These are phyloP conservation scores for Atopsyche davidsoni DNA, from an alignment of 1,140 invertebrate species.

Conservation along the genomic window DNA sequence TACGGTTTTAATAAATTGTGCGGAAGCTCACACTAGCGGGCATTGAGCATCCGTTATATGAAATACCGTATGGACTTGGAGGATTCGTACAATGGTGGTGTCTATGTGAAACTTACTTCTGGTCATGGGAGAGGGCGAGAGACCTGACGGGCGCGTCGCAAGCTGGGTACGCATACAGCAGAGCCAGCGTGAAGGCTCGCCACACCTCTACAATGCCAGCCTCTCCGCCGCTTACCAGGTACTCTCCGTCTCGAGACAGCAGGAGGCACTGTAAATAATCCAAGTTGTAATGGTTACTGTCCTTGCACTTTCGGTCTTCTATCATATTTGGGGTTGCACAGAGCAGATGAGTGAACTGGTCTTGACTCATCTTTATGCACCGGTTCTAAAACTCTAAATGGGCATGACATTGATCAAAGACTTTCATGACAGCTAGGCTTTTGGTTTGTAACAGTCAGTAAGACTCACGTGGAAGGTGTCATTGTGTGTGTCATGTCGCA, in stretches of 20 bases:
- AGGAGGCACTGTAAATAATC: constrained; percentile 73
- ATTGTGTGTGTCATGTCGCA: constrained; percentile 85
- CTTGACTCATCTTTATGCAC: too few relatives aligned
- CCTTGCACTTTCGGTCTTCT: too few relatives aligned
- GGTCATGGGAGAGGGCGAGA: constrained; percentile 91
- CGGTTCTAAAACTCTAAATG: background rate
- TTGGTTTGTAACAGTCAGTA: too few relatives aligned
- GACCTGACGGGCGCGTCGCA: constrained; percentile 91
- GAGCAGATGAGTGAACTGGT: too few relatives aligned
- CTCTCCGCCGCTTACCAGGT: constrained; percentile 93
- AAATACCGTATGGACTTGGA: too few relatives aligned
- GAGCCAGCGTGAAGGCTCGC: constrained; percentile 93
- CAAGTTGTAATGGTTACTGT: too few relatives aligned
- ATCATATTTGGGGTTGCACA: too few relatives aligned
- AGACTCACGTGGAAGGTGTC: constrained; percentile 84
- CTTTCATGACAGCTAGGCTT: too few relatives aligned
- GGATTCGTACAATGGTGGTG: too few relatives aligned
- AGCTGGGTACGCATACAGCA: constrained; percentile 94
- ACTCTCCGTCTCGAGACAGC: constrained; percentile 95
- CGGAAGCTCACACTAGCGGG: too few relatives aligned
- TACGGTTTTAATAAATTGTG: too few relatives aligned
- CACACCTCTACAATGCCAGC: constrained; percentile 97
- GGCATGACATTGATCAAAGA: constrained; percentile 9
- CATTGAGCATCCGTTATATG: too few relatives aligned
- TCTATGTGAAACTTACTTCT: constrained; percentile 74